phyloP scores from a whole-genome alignment of 2,888 invertebrate species.

The Campopleginae sp. region DNA sequence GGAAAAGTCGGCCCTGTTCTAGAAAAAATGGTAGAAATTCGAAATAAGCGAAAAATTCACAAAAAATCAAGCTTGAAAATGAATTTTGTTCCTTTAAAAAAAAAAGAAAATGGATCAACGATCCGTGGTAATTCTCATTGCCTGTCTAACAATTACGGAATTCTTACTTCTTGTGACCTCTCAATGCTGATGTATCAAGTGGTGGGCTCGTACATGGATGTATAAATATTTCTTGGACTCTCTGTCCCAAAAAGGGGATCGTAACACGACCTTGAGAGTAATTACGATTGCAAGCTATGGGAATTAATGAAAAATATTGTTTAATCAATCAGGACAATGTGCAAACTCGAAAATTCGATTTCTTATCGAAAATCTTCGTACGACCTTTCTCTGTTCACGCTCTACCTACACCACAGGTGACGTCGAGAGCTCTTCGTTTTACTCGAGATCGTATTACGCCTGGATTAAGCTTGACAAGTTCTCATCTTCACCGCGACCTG shows the following conservation, averaged over 20 bases:
- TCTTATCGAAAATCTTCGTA: background rate
- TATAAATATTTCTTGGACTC: background rate
- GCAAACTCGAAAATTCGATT: background rate
- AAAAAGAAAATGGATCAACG: too few relatives aligned
- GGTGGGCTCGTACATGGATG: background rate
- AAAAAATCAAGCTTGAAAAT: background rate
- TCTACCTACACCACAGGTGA: background rate
- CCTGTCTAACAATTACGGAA: too few relatives aligned
- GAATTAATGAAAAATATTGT: background rate
- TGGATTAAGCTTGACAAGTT: constrained; percentile 35
- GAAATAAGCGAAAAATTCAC: background rate
- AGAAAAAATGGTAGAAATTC: background rate
- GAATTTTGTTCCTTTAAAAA: too few relatives aligned
- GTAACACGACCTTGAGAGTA: background rate
- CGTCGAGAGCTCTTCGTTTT: constrained; percentile 18
- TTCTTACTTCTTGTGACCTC: background rate
- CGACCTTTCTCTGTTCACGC: background rate
- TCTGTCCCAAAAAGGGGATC: background rate
- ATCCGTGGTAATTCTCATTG: too few relatives aligned
- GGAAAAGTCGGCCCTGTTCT: background rate
- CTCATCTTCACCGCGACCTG: constrained; percentile 38
- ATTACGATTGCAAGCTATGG: background rate
- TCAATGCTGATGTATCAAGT: background rate
- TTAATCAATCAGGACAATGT: background rate
- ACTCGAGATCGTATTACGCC: constrained; percentile 27